Evolutionary conservation across 2,113 vertebrate genomes (phyloP).

Genomic region (Pithys albifrons): DNA sequence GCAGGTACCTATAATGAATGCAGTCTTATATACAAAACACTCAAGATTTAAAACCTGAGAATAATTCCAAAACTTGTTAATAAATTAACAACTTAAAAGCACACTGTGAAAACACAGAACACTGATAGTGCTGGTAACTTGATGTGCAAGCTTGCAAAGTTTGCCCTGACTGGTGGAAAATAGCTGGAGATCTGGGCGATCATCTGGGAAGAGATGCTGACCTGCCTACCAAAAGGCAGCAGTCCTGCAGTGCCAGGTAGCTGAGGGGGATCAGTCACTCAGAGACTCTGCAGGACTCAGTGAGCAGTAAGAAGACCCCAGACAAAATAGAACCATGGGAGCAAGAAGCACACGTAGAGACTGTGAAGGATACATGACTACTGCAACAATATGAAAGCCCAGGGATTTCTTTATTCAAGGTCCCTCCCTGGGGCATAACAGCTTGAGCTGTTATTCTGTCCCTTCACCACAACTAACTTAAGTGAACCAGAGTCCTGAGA

Average conservation of each 20-base stretch:
- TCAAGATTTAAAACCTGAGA: not conserved
- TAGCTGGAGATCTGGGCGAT: not conserved
- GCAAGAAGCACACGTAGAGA: not conserved
- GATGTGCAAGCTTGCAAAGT: too few relatives aligned
- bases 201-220: not conserved
- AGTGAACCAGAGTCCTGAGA: not conserved
- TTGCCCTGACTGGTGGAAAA: too few relatives aligned
- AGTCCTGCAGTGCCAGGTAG: not conserved
- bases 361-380: not conserved
- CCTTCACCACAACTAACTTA: not conserved
- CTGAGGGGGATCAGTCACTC: not conserved
- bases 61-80: not conserved
- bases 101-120: not conserved
- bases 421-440: not conserved
- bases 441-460: not conserved
- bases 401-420: not conserved
- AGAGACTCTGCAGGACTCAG: not conserved
- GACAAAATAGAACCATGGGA: not conserved
- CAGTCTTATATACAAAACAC: not conserved
- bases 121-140: not conserved
- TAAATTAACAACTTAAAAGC: not conserved
- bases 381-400: not conserved
- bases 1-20: not conserved
- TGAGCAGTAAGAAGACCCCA: not conserved
- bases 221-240: not conserved